A percentile compares a stretch with the other conserved stretches of the same genome.
Evolutionary conservation across 1,140 invertebrate genomes (phyloP).

Genomic region (Trachymyrmex cornetzi): DNA sequence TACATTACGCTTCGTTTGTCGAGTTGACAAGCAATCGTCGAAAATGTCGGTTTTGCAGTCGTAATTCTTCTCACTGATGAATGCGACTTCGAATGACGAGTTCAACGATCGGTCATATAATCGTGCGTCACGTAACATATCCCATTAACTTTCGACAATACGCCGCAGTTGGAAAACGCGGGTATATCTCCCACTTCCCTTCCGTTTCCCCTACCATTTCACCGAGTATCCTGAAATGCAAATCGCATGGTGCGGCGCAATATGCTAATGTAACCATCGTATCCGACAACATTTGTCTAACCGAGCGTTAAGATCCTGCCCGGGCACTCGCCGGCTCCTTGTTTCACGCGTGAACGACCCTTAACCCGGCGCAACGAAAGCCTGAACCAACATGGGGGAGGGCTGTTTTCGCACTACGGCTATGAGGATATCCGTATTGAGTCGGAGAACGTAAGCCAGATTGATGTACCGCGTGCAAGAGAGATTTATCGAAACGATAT

Average conservation of each 20-base stretch:
- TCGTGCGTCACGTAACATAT: slow-evolving; percentile 39
- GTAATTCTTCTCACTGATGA: background rate
- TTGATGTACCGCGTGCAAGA: slow-evolving; percentile 51
- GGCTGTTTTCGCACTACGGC: slow-evolving; percentile 71
- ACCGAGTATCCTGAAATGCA: slow-evolving; percentile 70
- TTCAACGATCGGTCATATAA: slow-evolving; percentile 15
- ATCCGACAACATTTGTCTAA: slow-evolving; percentile 76
- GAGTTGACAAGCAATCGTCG: background rate
- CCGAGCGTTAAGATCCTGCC: slow-evolving; percentile 75
- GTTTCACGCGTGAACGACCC: slow-evolving; percentile 83
- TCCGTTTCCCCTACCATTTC: background rate
- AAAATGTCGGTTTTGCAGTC: background rate
- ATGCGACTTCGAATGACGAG: slow-evolving; percentile 12
- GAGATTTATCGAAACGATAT: slow-evolving; percentile 64
- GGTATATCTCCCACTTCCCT: background rate
- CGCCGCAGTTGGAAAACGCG: slow-evolving; percentile 30
- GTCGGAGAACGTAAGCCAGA: slow-evolving; percentile 58
- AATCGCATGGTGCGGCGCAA: slow-evolving; percentile 69
- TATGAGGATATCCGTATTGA: slow-evolving; percentile 50
- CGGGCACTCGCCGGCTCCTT: slow-evolving; percentile 75
- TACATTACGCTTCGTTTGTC: background rate
- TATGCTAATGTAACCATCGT: slow-evolving; percentile 74
- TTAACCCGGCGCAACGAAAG: slow-evolving; percentile 81
- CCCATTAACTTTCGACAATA: slow-evolving; percentile 53
- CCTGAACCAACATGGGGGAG: slow-evolving; percentile 80